phyloP scores from a whole-genome alignment of 2,113 vertebrate species.

The Manacus vitellinus region DNA sequence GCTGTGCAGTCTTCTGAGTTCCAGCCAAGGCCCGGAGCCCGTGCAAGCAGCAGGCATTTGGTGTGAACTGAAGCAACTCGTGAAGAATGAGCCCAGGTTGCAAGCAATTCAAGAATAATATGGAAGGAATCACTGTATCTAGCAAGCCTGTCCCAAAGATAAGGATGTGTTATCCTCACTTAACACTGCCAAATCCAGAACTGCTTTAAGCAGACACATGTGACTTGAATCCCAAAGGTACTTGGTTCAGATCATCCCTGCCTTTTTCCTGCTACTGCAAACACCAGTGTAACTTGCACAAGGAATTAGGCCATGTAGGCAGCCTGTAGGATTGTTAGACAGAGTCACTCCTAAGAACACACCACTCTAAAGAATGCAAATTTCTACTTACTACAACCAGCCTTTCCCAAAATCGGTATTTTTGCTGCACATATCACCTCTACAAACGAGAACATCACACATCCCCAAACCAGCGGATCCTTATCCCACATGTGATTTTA shows the following conservation, averaged over 20 bases:
- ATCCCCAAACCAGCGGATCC: background rate
- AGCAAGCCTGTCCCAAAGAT: background rate
- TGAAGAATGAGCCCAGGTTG: background rate
- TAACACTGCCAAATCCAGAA: background rate
- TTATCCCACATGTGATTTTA: background rate
- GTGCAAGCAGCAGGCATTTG: fast-evolving
- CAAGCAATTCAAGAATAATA: background rate
- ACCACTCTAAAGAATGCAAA: background rate
- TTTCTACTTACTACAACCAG: background rate
- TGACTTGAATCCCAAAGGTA: background rate
- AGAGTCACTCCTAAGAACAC: background rate
- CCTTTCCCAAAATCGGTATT: background rate
- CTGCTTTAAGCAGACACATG: background rate
- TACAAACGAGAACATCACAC: background rate
- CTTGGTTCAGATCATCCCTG: background rate
- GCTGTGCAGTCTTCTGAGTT: background rate
- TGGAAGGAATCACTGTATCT: background rate
- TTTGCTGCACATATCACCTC: background rate
- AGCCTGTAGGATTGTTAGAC: background rate
- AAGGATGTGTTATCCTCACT: background rate
- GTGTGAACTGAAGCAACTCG: background rate
- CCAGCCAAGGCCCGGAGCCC: fast-evolving
- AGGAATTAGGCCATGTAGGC: background rate
- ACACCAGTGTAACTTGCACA: background rate
- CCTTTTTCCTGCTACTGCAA: background rate